Evolutionary conservation across 2,888 invertebrate genomes (phyloP).

Genomic region (Phengaris arion): DNA sequence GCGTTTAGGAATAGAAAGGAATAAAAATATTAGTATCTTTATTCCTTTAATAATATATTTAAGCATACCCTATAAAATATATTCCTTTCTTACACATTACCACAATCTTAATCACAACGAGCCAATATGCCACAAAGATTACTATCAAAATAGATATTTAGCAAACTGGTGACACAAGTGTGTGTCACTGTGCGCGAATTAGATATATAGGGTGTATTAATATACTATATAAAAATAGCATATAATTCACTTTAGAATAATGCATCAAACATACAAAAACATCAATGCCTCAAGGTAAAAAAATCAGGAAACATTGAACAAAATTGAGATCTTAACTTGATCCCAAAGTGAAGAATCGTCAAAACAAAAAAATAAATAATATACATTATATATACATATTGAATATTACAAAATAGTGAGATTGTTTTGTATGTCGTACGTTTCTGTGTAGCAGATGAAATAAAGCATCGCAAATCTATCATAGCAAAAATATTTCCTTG

Average conservation of each 20-base stretch:
- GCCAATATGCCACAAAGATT: constrained; percentile 18
- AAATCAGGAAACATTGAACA: background rate
- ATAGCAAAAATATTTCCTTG: background rate
- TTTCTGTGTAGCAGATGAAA: background rate
- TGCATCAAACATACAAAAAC: background rate
- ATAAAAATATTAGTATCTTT: too few species aligned
- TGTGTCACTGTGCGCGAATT: constrained; percentile 20
- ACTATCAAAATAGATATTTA: constrained; percentile 26
- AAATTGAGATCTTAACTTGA: background rate
- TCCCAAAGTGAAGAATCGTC: background rate
- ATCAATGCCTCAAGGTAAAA: background rate
- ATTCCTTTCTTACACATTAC: background rate
- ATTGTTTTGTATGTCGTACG: background rate
- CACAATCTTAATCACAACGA: constrained; percentile 22
- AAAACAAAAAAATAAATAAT: too few species aligned
- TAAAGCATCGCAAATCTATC: background rate
- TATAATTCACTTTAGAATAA: constrained; percentile 8
- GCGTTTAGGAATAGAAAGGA: too few species aligned
- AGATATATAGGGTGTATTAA: constrained; percentile 14
- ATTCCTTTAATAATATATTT: background rate
- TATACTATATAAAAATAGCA: constrained; percentile 28
- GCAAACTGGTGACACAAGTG: constrained; percentile 5
- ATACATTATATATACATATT: background rate
- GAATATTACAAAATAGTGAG: background rate
- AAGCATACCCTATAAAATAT: constrained; percentile 7